A percentile compares a stretch with the other conserved stretches of the same genome.
Evolutionary conservation across 2,888 invertebrate genomes (phyloP).

Genomic region (Meghimatium bilineatum): DNA sequence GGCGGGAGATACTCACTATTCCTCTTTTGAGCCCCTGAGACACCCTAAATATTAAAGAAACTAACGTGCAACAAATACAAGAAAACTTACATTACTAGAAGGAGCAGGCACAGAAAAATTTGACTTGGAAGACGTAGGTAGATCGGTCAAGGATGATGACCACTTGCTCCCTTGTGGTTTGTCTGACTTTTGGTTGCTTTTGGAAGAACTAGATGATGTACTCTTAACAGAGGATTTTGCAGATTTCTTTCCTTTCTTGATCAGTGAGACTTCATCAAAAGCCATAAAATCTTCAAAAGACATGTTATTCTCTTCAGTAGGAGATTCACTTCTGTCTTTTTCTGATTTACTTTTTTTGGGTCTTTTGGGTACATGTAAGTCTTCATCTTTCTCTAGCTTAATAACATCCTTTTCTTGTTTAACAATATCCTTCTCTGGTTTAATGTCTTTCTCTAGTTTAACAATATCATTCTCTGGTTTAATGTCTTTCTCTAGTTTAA

Average conservation of each 20-base stretch:
- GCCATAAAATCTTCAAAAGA: constrained; percentile 47
- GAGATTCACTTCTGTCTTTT: neutral
- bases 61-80: neutral
- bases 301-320: neutral
- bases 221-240: constrained; percentile 28
- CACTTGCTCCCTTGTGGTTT: constrained; percentile 5
- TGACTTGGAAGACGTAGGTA: constrained; percentile 3
- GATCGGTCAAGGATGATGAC: neutral
- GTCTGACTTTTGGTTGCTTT: neutral
- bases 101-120: constrained; percentile 49
- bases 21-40: too few species aligned
- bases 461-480: neutral
- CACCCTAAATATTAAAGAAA: too few species aligned
- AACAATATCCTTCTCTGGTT: neutral
- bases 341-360: neutral
- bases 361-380: neutral
- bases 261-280: constrained; percentile 50
- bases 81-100: constrained; percentile 54
- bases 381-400: neutral
- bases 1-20: too few species aligned
- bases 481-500: neutral
- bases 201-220: constrained; percentile 3
- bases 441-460: neutral
- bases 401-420: neutral
- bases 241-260: constrained; percentile 49